Conservation (phyloP, 2,113 vertebrate genomes). For the Atractosteus spatula region DNA sequence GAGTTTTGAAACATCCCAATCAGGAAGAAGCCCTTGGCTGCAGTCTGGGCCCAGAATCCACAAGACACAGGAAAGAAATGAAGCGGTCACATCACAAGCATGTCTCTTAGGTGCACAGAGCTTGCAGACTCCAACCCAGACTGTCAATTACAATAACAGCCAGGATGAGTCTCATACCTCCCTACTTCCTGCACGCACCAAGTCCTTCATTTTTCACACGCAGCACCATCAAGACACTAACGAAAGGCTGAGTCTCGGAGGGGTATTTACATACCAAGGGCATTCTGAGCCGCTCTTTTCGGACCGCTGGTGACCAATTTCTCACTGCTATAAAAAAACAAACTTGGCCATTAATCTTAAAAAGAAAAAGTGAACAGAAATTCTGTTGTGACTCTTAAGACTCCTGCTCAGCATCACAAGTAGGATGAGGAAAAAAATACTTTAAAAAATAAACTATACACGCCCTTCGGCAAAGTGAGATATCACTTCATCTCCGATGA, state of each 20-base stretch:
- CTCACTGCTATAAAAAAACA: not conserved
- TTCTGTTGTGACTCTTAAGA: no score
- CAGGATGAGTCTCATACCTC: no score
- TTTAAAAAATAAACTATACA: no score
- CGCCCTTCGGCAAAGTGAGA: slow-evolving; percentile 14
- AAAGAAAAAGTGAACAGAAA: not conserved
- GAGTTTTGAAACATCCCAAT: no score
- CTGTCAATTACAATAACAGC: not conserved
- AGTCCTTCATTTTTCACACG: slow-evolving; percentile 21
- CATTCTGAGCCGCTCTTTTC: slow-evolving; percentile 50
- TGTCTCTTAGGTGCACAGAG: not conserved
- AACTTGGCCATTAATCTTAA: not conserved
- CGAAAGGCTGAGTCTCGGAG: no score
- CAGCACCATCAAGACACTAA: not conserved
- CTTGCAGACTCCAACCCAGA: not conserved
- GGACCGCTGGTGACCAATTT: no score
- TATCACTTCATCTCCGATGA: slow-evolving; percentile 34
- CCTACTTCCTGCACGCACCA: no score
- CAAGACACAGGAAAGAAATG: not conserved
- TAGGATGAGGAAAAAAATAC: no score
- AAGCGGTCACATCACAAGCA: slow-evolving; percentile 19
- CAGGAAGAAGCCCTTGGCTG: not conserved
- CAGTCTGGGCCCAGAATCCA: not conserved
- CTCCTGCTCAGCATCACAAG: no score
- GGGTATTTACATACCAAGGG: not conserved